Evolutionary conservation across 1,140 invertebrate genomes (phyloP).

Genomic region (Drosophila gunungcola): DNA sequence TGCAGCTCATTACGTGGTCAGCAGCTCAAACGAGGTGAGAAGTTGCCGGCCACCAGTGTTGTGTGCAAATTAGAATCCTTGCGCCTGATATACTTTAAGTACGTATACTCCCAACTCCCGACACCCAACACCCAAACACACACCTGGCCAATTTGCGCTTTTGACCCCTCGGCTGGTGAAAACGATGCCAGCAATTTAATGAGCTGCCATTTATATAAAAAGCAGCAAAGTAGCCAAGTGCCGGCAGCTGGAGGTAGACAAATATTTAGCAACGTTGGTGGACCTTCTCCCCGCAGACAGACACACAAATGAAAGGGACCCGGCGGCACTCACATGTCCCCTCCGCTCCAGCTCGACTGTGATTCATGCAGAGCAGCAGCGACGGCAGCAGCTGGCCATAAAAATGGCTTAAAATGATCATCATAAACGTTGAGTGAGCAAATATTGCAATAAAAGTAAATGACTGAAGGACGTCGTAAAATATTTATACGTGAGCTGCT

Average conservation of each 20-base stretch:
- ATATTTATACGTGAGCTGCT: conserved; percentile 83
- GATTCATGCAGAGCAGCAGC: conserved; percentile 70
- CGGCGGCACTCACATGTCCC: conserved; percentile 51
- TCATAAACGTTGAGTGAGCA: conserved; percentile 85
- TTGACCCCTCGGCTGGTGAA: conserved; percentile 30
- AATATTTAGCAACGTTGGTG: conserved; percentile 74
- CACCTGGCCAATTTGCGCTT: conserved; percentile 52
- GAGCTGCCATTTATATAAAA: conserved; percentile 80
- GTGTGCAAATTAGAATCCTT: conserved; percentile 72
- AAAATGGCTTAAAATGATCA: conserved; percentile 85
- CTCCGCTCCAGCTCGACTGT: conserved; percentile 31
- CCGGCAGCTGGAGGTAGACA: conserved; percentile 61
- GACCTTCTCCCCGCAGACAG: conserved; percentile 26
- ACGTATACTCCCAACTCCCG: not conserved
- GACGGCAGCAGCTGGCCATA: conserved; percentile 76
- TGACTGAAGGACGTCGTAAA: conserved; percentile 85
- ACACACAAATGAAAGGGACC: conserved; percentile 40
- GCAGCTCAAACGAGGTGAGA: conserved; percentile 70
- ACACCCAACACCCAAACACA: conserved; percentile 12
- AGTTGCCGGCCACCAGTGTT: conserved; percentile 43
- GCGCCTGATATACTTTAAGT: conserved; percentile 40
- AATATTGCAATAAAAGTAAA: conserved; percentile 85
- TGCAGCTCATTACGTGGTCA: conserved; percentile 78
- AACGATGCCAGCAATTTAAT: conserved; percentile 79
- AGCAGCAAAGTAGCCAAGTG: conserved; percentile 46